phyloP scores from a whole-genome alignment of 37 sponge, comb jelly and placozoan genomes.

The Petrosia ficiformis region DNA sequence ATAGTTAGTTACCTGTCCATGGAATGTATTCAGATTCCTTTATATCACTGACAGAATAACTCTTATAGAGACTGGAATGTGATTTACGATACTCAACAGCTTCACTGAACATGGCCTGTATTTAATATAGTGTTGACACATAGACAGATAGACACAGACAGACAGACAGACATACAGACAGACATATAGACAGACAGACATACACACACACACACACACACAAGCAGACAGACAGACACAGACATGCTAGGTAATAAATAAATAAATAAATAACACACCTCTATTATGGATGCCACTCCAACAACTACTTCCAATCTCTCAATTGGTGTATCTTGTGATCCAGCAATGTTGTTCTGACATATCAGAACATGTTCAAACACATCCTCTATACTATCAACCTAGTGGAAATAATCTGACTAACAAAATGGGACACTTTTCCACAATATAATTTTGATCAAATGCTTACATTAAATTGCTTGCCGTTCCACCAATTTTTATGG shows the following conservation, averaged over 20 bases:
- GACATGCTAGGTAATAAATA: too few species aligned
- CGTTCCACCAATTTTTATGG: too few species aligned
- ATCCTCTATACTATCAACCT: background rate
- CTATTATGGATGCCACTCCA: background rate
- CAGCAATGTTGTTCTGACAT: background rate
- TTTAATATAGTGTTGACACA: background rate
- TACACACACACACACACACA: too few species aligned
- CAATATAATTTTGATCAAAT: too few species aligned
- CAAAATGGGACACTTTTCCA: too few species aligned
- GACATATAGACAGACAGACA: too few species aligned
- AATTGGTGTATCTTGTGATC: background rate
- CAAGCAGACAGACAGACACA: too few species aligned
- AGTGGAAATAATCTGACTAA: too few species aligned
- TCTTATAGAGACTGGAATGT: constrained; percentile 6
- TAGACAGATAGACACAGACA: too few species aligned
- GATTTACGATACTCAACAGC: constrained; percentile 38
- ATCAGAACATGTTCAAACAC: background rate
- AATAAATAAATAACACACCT: background rate
- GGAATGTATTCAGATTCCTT: background rate
- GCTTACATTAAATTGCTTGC: too few species aligned
- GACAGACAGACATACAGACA: too few species aligned
- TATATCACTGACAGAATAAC: background rate
- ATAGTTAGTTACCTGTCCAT: constrained; percentile 1
- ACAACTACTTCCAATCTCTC: constrained; percentile 17
- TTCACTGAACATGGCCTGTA: constrained; percentile 23